Conservation (phyloP, 1,140 invertebrate genomes). For the Drosophila baimaii region DNA sequence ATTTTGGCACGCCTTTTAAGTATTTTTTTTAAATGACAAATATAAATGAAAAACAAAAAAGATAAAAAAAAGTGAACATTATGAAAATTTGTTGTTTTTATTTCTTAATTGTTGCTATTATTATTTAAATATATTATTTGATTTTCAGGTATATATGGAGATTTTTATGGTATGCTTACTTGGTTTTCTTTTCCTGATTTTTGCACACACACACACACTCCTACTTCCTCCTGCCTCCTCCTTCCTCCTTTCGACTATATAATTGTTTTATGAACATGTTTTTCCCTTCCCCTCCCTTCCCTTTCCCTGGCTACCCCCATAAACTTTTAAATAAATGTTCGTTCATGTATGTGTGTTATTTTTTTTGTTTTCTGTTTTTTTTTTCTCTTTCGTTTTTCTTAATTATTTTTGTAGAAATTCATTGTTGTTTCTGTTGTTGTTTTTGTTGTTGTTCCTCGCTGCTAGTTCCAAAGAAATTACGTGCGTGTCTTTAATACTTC, state of each 20-base stretch:
- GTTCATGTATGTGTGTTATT: conserved; percentile 3
- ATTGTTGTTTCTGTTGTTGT: conserved; percentile 42
- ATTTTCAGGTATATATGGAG: conserved; percentile 19
- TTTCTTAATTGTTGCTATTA: conserved; percentile 25
- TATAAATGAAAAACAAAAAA: conserved; percentile 42
- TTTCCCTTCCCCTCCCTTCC: background rate
- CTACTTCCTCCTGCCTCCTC: too few relatives aligned
- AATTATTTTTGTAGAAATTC: conserved; percentile 77
- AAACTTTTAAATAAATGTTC: conserved; percentile 40
- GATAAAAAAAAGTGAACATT: conserved; percentile 41
- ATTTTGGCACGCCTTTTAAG: conserved; percentile 47
- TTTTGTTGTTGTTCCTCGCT: conserved; percentile 17
- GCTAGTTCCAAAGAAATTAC: conserved; percentile 71
- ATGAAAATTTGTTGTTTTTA: conserved; percentile 31
- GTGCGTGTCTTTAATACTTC: conserved; percentile 71
- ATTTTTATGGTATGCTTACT: background rate
- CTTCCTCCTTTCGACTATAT: background rate
- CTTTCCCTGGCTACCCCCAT: background rate
- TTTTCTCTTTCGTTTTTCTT: conserved; percentile 29
- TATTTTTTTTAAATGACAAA: conserved; percentile 59
- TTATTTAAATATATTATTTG: conserved; percentile 22
- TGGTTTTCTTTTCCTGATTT: background rate
- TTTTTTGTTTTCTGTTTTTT: background rate
- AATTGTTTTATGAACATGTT: conserved; percentile 8
- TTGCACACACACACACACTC: background rate